Base-by-base conservation (phyloP, 1,140 invertebrate genomes). In the Drosophila trapezifrons region DNA sequence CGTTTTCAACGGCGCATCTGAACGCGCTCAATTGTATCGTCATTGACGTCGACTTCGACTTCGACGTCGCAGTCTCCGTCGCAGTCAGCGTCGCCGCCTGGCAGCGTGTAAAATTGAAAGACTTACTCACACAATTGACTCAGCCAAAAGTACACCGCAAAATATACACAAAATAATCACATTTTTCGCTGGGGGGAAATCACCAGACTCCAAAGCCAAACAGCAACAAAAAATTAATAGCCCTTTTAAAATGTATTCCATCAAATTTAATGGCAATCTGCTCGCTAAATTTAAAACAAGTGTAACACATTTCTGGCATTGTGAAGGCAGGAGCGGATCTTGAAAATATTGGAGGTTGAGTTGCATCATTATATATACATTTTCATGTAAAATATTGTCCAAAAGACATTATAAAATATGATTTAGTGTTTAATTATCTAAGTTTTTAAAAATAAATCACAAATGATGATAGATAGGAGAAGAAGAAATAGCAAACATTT, bases 71-170 rank as follows among this genome's bases (percentile, higher is more conserved):
- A n/a, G 38, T 4, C n/a, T n/a, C 15, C 17, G 45, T 25, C 51
- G 25, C 45, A 35, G 32, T 27, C 66, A 56, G 17, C 55, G 37
- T 13, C 27, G 45, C 32, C 35, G 45, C 27, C 45, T 38, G 66
- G 63, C 76, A 62, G 71, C 62, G 80, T 83, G 65, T 84, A 83
- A 83, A 81, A 80, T 69, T 73, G 66, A 80, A 75, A 86, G 64
- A 67, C 78, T 81, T 77, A 78, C 81, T 85, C 82, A 82, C 82
- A 75, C 77, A 86, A 62, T 78, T 83, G 80, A 82, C 35, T 83
- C 74, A 78, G 57, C 46, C 32, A 37, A 35, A 20, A 32, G 2
- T n/a, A 27, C 70, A 80, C 49, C 37, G 17, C 40, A 40, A 32
- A 43, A 57, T 38, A 51, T 35, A 40, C 12, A 22, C n/a, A 35